A percentile compares a stretch with the other conserved stretches of the same genome.
Conservation (phyloP, 23 tunicate species). For the Diplosoma virens region DNA sequence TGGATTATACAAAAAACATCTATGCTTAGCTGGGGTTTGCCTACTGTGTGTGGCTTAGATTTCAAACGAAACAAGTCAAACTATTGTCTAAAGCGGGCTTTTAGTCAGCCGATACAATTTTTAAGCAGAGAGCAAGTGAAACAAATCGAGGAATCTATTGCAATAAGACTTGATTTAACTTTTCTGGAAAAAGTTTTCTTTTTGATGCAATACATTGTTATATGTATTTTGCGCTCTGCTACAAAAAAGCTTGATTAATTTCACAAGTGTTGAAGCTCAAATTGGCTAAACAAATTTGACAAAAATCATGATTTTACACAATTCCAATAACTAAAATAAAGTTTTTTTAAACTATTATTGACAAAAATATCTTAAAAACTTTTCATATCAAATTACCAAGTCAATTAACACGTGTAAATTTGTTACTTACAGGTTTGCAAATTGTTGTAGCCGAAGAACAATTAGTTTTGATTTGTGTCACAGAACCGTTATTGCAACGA, state of each 20-base stretch:
- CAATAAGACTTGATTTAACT: no score
- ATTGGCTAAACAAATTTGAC: no score
- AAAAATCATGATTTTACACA: no score
- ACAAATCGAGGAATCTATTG: background rate
- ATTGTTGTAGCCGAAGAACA: slow-evolving; percentile 1
- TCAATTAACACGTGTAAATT: background rate
- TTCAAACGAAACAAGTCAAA: no score
- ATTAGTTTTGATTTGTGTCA: slow-evolving; percentile 14
- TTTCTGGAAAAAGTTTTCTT: no score
- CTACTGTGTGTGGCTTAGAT: no score
- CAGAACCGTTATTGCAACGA: slow-evolving; percentile 49
- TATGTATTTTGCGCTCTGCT: no score
- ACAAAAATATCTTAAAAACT: background rate
- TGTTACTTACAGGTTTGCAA: slow-evolving; percentile 21
- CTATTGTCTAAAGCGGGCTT: background rate
- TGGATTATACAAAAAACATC: background rate
- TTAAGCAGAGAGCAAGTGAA: background rate
- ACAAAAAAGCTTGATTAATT: no score
- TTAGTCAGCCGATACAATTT: background rate
- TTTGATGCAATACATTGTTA: no score
- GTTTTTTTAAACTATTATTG: no score
- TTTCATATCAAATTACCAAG: background rate
- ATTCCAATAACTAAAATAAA: no score
- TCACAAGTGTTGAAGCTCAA: no score
- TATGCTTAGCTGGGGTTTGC: background rate